These are phyloP conservation scores for Nasalis larvatus DNA, from an alignment of 2,113 vertebrate species.

Conservation along the genomic window DNA sequence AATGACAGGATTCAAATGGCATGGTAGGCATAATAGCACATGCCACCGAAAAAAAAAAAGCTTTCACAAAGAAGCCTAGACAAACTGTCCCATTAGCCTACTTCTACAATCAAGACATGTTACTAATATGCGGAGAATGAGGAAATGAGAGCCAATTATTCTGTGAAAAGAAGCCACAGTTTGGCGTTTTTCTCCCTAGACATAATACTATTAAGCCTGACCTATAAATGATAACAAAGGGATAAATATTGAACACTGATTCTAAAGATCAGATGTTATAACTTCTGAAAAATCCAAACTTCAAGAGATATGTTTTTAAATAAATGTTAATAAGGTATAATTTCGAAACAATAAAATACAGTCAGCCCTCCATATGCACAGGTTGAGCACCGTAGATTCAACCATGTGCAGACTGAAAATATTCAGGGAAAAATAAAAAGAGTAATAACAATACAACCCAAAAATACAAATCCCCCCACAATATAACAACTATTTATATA, in stretches of 20 bases:
- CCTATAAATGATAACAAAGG: not conserved
- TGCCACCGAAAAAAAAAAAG: not conserved
- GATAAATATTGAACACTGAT: not conserved
- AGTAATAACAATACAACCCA: not conserved
- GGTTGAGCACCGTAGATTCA: not conserved
- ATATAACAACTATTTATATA: not conserved
- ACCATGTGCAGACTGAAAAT: not conserved
- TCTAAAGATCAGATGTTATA: not conserved
- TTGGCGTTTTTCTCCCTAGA: not conserved
- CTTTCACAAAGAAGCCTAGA: slow-evolving; percentile 6
- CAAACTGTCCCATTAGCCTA: not conserved
- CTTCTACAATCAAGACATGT: not conserved
- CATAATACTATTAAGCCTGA: not conserved
- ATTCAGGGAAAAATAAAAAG: not conserved
- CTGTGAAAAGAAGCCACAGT: not conserved
- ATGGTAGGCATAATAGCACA: not conserved
- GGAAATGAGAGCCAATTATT: not conserved
- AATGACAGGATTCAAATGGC: slow-evolving; percentile 30
- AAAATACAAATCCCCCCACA: not conserved
- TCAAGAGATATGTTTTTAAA: not conserved
- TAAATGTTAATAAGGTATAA: not conserved
- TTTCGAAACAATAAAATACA: not conserved
- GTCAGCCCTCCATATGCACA: not conserved
- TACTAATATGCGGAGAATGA: not conserved
- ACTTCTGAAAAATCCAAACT: not conserved